Percentiles rank a stretch among this genome's conserved stretches.
Evolutionary conservation across 2,113 vertebrate genomes (phyloP).

Genomic region (Beaufortia kweichowensis): DNA sequence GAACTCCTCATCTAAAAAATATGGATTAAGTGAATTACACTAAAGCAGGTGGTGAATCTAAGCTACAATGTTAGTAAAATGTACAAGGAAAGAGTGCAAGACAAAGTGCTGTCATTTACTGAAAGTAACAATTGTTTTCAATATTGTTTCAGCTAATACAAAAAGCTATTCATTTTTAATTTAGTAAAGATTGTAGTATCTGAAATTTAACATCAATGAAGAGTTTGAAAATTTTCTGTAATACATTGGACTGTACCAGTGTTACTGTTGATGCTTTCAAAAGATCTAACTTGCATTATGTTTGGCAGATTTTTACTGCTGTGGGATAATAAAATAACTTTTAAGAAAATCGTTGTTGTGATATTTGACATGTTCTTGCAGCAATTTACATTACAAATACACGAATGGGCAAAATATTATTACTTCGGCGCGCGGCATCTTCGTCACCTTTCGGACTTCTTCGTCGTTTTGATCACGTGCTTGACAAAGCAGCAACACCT

Average conservation of each 20-base stretch:
- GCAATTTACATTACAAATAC: not conserved
- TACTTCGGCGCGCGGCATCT: too few relatives aligned
- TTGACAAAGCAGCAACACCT: too few relatives aligned
- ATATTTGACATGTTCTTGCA: not conserved
- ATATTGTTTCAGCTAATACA: too few relatives aligned
- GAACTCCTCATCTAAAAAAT: not conserved
- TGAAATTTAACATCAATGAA: not conserved
- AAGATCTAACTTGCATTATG: slow-evolving; percentile 56
- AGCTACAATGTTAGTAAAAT: not conserved
- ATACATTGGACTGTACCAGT: slow-evolving; percentile 26
- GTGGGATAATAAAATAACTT: slow-evolving; percentile 61
- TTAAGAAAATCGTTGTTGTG: slow-evolving; percentile 12
- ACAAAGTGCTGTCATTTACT: not conserved
- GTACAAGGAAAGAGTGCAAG: not conserved
- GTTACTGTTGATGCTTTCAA: slow-evolving; percentile 49
- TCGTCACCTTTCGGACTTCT: too few relatives aligned
- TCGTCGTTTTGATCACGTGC: too few relatives aligned
- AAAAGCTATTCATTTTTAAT: not conserved
- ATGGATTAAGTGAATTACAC: too few relatives aligned
- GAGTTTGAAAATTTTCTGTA: slow-evolving; percentile 5
- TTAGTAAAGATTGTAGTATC: not conserved
- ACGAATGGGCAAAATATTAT: too few relatives aligned
- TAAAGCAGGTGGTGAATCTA: not conserved
- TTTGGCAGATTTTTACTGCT: slow-evolving; percentile 61
- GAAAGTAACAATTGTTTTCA: too few relatives aligned